Evolutionary conservation across 2,888 invertebrate species (phyloP), one percentile per base, ranked within the genome.

Genomic region (Eumerus sabulonum): DNA sequence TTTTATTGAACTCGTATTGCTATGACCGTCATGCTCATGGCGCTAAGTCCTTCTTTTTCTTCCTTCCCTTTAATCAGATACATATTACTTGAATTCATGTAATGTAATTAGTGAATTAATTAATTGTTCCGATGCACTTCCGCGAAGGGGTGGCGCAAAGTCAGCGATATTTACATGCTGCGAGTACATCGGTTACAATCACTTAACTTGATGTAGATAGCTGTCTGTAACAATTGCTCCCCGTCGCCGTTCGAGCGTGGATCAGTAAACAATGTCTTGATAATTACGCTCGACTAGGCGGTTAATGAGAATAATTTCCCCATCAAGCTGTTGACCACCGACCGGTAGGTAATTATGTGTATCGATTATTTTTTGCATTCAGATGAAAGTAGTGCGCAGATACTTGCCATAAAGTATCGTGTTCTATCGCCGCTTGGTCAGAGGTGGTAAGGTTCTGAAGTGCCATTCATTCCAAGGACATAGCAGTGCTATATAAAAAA

Each of bases 91-190:
- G 44, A 19, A 36, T 13, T 53, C 35, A n/a, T 44, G 70, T 27
- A 27, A 27, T 27, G 27, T 14, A 63, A 63, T 63, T 35, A 54
- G 42, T 35, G 44, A 48, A 18, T 67, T 60, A 73, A 67, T 73
- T 73, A 60, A 47, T 48, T 59, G 47, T 60, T 54, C 40, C 66
- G 59, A 60, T 67, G 67, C 66, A 40, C 38, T 73, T 38, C 60
- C 19, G 45, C 12, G 27, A 40, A 57, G 51, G 51, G 35, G 36
- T 36, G 11, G 7, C 7, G 7, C 7, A 27, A 27, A 27, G 27
- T 27, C 27, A 7, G 7, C 27, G 2, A 27, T 27, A 27, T n/a
- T 27, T 27, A 27, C 27, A 27, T 7, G 7, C 27, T 7, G 7
- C 27, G 7, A 27, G 27, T 27, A 2, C 2, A 27, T 27, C 3